A percentile compares a stretch with the other conserved stretches of the same genome.
These are phyloP conservation scores for Arenaria interpres DNA, from an alignment of 2,113 vertebrate genomes.

Conservation along the genomic window DNA sequence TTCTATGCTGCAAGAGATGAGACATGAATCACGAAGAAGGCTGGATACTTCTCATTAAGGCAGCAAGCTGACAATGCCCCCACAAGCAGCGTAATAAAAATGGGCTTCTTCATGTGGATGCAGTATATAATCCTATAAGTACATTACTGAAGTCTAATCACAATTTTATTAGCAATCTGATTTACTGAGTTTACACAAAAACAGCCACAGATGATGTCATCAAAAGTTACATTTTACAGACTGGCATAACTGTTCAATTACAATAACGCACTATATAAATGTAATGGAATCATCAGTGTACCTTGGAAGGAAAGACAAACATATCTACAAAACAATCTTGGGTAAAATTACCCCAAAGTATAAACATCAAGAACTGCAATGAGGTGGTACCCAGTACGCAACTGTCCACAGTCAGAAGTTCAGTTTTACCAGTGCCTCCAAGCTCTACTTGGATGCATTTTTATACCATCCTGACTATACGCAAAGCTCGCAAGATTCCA, in stretches of 20 bases:
- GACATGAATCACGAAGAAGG: neutral
- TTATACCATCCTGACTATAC: neutral
- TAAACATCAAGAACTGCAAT: neutral
- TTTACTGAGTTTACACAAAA: neutral
- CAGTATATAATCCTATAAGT: neutral
- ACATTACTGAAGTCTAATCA: neutral
- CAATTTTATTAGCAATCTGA: neutral
- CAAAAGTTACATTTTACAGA: neutral
- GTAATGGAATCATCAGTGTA: neutral
- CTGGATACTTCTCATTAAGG: neutral
- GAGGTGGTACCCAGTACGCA: neutral
- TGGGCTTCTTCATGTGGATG: neutral
- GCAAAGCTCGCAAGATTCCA: neutral
- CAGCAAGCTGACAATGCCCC: neutral
- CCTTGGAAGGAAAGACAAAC: neutral
- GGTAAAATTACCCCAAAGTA: neutral
- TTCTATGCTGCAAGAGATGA: neutral
- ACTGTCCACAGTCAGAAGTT: neutral
- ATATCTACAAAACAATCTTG: neutral
- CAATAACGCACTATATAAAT: neutral
- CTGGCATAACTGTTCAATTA: neutral
- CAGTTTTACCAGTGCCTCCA: neutral
- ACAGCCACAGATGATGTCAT: neutral
- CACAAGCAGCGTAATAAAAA: neutral
- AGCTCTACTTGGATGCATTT: neutral